A percentile compares a stretch with the other conserved stretches of the same genome.
Conservation (phyloP, 2,113 vertebrate genomes). For the Pluvialis apricaria region DNA sequence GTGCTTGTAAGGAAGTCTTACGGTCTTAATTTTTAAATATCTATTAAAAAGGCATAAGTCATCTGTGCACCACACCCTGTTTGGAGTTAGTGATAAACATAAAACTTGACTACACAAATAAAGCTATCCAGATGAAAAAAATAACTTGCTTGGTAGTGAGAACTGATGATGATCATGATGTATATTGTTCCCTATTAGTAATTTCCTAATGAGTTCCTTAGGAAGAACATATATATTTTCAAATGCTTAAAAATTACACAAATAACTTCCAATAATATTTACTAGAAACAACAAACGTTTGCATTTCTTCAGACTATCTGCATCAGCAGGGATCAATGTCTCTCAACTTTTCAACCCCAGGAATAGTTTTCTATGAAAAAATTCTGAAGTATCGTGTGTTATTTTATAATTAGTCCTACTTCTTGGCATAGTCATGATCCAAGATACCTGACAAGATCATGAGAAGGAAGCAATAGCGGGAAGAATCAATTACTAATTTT, state of each 20-base stretch:
- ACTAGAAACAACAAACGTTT: not conserved
- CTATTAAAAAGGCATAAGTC: not conserved
- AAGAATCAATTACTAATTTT: not conserved
- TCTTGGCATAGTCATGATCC: not conserved
- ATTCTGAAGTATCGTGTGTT: not conserved
- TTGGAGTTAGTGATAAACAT: not conserved
- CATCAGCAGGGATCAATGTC: not conserved
- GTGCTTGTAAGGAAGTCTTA: not conserved
- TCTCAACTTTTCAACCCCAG: not conserved
- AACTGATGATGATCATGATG: not conserved
- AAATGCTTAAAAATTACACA: not conserved
- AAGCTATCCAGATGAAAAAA: not conserved
- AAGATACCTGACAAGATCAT: not conserved
- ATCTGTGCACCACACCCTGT: not conserved
- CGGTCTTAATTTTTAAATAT: accelerated
- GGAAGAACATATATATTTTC: not conserved
- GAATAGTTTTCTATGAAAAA: not conserved
- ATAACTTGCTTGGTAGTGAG: not conserved
- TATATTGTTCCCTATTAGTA: not conserved
- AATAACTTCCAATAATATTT: not conserved
- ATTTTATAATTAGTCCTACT: not conserved
- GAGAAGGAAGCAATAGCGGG: not conserved
- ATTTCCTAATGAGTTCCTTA: not conserved
- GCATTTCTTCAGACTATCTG: not conserved
- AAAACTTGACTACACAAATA: not conserved